Evolutionary conservation across 23 tunicate genomes (phyloP).

Genomic region (Halocynthia roretzi): DNA sequence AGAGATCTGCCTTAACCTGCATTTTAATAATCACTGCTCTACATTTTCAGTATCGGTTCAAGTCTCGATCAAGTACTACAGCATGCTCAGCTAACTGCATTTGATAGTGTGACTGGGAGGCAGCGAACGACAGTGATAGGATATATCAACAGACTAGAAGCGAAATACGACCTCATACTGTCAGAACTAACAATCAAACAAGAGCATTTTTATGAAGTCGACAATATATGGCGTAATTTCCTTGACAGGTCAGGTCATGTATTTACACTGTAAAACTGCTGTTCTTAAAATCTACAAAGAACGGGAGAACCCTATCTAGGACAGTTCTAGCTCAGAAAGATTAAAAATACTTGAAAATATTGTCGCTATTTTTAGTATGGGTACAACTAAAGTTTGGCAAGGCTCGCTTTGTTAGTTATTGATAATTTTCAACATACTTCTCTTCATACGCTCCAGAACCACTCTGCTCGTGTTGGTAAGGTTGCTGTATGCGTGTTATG

Average conservation of each 20-base stretch:
- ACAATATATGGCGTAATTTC: slow-evolving; percentile 72
- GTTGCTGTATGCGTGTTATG: too few relatives aligned
- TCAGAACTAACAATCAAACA: slow-evolving; percentile 65
- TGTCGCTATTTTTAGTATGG: too few relatives aligned
- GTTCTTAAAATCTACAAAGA: too few relatives aligned
- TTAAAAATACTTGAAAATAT: too few relatives aligned
- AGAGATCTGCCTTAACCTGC: neutral
- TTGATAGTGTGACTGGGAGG: slow-evolving; percentile 19
- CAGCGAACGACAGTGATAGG: slow-evolving; percentile 73
- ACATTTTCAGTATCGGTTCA: slow-evolving; percentile 28
- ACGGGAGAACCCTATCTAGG: too few relatives aligned
- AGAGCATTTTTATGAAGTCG: slow-evolving; percentile 89
- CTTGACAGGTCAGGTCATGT: slow-evolving; percentile 41
- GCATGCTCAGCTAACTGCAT: slow-evolving; percentile 78
- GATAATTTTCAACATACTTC: too few relatives aligned
- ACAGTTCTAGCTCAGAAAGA: too few relatives aligned
- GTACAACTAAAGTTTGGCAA: too few relatives aligned
- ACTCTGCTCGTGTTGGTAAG: too few relatives aligned
- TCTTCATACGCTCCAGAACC: too few relatives aligned
- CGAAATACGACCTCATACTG: slow-evolving; percentile 32
- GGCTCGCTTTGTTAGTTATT: too few relatives aligned
- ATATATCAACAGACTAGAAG: slow-evolving; percentile 62
- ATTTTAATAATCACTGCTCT: neutral
- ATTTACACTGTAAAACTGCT: too few relatives aligned
- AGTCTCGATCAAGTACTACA: slow-evolving; percentile 68